Percentiles rank a stretch among this genome's conserved stretches.
Conservation (phyloP, 2,888 invertebrate genomes). For the Hyposoter didymator region DNA sequence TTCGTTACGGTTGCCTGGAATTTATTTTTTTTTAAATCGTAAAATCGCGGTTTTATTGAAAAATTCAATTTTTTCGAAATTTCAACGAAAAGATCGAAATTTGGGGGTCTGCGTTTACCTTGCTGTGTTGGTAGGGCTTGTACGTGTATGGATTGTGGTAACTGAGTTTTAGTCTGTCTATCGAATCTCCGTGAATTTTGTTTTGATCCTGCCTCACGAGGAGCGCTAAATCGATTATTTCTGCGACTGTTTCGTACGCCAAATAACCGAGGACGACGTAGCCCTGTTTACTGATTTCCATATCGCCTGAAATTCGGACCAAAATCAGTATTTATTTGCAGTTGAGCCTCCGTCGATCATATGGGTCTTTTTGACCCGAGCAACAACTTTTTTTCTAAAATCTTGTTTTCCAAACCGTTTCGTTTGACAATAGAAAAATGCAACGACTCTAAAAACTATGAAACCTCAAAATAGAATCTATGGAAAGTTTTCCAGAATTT, state of each 20-base stretch:
- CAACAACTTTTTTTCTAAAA: too few relatives aligned
- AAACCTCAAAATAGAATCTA: too few relatives aligned
- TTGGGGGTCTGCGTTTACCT: slow-evolving; percentile 71
- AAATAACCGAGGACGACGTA: slow-evolving; percentile 93
- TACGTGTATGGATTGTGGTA: slow-evolving; percentile 87
- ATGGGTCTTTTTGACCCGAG: too few relatives aligned
- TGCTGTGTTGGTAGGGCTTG: slow-evolving; percentile 81
- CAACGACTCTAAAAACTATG: too few relatives aligned
- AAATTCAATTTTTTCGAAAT: neutral
- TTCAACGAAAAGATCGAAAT: neutral
- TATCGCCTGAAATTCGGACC: slow-evolving; percentile 82
- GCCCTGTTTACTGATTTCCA: slow-evolving; percentile 87
- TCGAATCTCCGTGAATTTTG: slow-evolving; percentile 89
- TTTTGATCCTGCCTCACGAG: slow-evolving; percentile 91
- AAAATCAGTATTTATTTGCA: neutral
- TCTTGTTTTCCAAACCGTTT: too few relatives aligned
- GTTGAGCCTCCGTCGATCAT: too few relatives aligned
- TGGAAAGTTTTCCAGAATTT: too few relatives aligned
- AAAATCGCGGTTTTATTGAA: neutral
- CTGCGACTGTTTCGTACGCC: slow-evolving; percentile 96
- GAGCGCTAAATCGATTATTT: slow-evolving; percentile 93
- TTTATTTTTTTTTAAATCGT: neutral
- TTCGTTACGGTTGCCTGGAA: slow-evolving; percentile 86
- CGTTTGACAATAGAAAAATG: too few relatives aligned
- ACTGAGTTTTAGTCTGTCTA: slow-evolving; percentile 87